Base-by-base conservation (phyloP, 2,888 invertebrate genomes). In the Odiellus spinosus region DNA sequence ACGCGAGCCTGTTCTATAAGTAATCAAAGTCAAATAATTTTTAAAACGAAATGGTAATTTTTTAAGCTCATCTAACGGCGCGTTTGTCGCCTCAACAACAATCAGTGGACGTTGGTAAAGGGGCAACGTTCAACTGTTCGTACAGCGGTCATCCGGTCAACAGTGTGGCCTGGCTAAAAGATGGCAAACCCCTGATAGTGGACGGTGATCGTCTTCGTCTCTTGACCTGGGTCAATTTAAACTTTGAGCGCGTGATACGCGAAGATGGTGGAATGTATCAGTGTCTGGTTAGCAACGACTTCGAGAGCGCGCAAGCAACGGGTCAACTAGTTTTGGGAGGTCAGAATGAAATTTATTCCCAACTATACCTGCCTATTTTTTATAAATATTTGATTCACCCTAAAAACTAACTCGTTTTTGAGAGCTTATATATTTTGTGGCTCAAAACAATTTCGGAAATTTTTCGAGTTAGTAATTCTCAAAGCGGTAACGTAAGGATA, bases 81-180 rank as follows among this genome's bases (percentile, higher is more conserved):
- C 77, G 79, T 55, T 82, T 93, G 51, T 87, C 88, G 64, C 93
- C 93, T 1, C 78, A 81, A 14, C 79, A 80, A 1, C 91, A 93
- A 66, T 87, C 87, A 2, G 80, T 91, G 45, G 91, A 93, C 66
- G 90, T 90, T 58, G 91, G 90, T 56, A 77, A 88, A 59, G 82
- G 88, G 3, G 91, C 91, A 3, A 77, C 81, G 0, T 85, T 91
- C 64, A 88, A 86, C 45, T 93, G 93, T 71, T 54, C 52, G n/a
- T 51, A 61, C 5, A 53, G 51, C 34, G 66, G 67, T 14, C 59
- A 62, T 53, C 67, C 67, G 8, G 58, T 65, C 18, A 56, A 56
- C 26, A 49, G 51, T 3, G 56, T 66, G 26, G 50, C 52, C 20
- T 67, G 67, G 67, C 60, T 59, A 42, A 62, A 63, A 49, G 60